These are phyloP conservation scores for Clunio marinus DNA, from an alignment of 2,888 invertebrate species.

Conservation along the genomic window DNA sequence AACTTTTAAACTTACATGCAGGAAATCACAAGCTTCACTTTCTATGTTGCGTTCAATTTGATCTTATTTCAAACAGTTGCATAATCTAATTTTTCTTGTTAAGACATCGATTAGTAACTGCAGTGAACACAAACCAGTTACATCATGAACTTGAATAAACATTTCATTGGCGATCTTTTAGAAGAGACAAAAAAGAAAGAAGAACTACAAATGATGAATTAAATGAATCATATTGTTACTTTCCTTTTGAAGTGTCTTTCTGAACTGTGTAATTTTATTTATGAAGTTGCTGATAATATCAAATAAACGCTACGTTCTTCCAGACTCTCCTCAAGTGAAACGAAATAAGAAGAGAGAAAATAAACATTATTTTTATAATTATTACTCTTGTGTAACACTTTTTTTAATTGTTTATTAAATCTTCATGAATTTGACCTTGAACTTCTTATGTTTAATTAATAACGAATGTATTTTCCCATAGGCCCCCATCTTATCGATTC, in stretches of 20 bases:
- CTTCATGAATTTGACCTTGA: neutral
- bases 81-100: neutral
- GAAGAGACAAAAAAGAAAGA: neutral
- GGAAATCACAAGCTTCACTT: too few species aligned
- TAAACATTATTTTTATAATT: neutral
- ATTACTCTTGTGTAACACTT: neutral
- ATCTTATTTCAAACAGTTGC: neutral
- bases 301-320: neutral
- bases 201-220: neutral
- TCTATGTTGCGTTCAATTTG: neutral
- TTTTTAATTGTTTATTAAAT: neutral
- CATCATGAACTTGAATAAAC: neutral
- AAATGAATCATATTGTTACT: constrained; percentile 4
- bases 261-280: neutral
- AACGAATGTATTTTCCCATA: neutral
- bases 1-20: neutral
- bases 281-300: neutral
- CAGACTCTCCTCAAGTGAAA: too few species aligned
- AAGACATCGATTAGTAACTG: neutral
- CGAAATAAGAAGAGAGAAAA: neutral
- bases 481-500: constrained; percentile 29
- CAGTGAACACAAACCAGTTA: neutral
- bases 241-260: constrained; percentile 12
- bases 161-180: too few species aligned
- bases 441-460: neutral